phyloP scores from a whole-genome alignment of 2,797 vertebrate species.

The Acanthornis magna region DNA sequence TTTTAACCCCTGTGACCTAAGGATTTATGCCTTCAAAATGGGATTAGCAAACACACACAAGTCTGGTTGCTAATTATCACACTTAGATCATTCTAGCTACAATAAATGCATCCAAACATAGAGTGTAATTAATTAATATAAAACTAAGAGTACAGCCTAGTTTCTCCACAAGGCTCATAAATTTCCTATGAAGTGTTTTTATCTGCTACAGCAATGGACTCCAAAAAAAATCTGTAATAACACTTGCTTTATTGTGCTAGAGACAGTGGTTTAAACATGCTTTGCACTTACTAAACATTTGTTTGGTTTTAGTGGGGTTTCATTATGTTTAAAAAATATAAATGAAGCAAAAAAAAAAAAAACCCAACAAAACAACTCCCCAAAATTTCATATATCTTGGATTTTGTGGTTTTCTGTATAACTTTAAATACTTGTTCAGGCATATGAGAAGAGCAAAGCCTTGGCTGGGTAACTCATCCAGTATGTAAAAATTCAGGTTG shows the following conservation, averaged over 20 bases:
- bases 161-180: neutral
- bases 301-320: neutral
- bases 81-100: neutral
- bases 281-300: neutral
- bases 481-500: neutral
- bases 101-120: neutral
- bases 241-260: too few relatives aligned
- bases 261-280: neutral
- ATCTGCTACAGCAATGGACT: neutral
- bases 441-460: neutral
- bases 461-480: neutral
- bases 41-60: neutral
- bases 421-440: neutral
- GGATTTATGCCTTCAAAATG: neutral
- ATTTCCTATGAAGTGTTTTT: neutral
- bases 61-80: neutral
- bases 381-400: neutral
- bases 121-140: neutral
- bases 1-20: neutral
- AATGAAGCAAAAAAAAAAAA: too few relatives aligned
- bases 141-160: neutral
- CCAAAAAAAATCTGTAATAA: neutral
- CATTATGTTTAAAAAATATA: neutral
- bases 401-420: neutral
- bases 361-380: neutral